phyloP scores from a whole-genome alignment of 2,888 invertebrate species.

The Callimorpha dominula region DNA sequence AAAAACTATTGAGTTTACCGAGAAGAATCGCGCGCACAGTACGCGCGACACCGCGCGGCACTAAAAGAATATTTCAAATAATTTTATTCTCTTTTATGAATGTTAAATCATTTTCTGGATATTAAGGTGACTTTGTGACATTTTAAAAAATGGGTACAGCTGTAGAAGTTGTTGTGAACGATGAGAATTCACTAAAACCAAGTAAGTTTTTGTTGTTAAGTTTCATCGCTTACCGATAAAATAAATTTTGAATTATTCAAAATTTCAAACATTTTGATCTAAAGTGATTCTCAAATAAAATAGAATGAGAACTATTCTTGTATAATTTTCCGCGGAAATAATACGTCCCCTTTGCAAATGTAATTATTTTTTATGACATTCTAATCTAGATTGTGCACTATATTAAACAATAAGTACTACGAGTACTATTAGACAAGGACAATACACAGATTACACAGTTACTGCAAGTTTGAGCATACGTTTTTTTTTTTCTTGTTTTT shows the following conservation, averaged over 20 bases:
- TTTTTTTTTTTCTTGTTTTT: no score
- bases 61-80: background rate
- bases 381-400: background rate
- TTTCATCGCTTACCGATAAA: no score
- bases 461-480: no score
- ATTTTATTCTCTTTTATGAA: background rate
- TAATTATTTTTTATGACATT: background rate
- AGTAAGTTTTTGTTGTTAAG: background rate
- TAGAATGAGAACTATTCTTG: background rate
- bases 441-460: no score
- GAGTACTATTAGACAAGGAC: no score
- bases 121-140: background rate
- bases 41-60: background rate
- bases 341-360: no score
- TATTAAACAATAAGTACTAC: background rate
- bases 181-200: slow-evolving; percentile 5
- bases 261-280: background rate
- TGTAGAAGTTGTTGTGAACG: background rate
- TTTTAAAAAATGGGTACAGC: background rate
- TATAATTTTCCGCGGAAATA: background rate
- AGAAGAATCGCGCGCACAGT: background rate
- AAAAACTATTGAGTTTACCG: background rate
- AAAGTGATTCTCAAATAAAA: background rate
- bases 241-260: no score
- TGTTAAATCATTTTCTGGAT: background rate